These are phyloP conservation scores for Podilymbus podiceps DNA, from an alignment of 2,113 vertebrate genomes.

Conservation along the genomic window DNA sequence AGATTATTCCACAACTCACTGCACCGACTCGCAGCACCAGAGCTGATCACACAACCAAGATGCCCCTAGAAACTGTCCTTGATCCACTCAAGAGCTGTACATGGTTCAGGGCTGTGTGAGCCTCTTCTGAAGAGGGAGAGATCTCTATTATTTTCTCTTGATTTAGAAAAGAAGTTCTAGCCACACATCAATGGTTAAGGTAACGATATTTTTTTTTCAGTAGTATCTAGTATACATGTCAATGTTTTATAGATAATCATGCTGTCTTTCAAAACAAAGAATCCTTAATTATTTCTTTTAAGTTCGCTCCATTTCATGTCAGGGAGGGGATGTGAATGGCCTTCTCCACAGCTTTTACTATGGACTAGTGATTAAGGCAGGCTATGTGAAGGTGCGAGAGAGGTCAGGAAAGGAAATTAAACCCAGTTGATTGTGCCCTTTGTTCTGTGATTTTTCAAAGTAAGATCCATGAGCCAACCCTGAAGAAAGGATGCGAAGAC, in stretches of 20 bases:
- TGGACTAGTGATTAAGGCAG: not conserved
- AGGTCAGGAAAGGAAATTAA: not conserved
- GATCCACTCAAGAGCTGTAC: not conserved
- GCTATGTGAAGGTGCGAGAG: rapidly evolving
- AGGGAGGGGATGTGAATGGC: not conserved
- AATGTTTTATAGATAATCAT: not conserved
- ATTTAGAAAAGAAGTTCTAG: not conserved
- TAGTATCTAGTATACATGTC: too few species aligned
- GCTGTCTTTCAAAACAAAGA: not conserved
- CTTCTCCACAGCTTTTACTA: not conserved
- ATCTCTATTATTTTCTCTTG: not conserved
- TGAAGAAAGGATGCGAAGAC: not conserved
- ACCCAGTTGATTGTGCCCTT: not conserved
- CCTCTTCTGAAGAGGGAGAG: not conserved
- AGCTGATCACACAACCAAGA: not conserved
- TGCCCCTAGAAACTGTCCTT: not conserved
- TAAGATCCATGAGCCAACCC: not conserved
- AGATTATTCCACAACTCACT: not conserved
- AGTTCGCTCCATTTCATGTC: not conserved
- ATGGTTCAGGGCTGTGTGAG: not conserved
- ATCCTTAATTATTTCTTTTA: not conserved
- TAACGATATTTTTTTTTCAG: not conserved
- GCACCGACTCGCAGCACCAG: not conserved
- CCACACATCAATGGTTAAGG: not conserved
- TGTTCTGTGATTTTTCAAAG: not conserved